Evolutionary conservation across 2,888 invertebrate genomes (phyloP), one percentile per base, ranked within the genome.

Genomic region (Agonum fuliginosum): DNA sequence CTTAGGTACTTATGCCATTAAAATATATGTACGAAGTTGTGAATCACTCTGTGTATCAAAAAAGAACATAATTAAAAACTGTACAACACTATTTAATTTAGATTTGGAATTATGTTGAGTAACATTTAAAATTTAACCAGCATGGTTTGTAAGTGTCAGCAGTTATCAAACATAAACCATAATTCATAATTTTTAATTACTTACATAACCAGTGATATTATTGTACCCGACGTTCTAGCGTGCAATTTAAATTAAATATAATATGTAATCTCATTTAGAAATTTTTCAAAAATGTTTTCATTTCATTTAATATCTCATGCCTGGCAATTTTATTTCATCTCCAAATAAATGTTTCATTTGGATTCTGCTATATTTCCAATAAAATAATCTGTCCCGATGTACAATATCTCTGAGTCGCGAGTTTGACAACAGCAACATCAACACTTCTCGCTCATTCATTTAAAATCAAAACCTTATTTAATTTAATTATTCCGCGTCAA

Each of bases 401-500:
- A 17, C n/a, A 46, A 2, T 43, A 74, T 62, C 20, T 74, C 46
- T 19, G 41, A 27, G n/a, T n/a, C 12, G 74, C 65, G 3, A 74
- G 30, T 6, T 43, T 65, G 3, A 46, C 43, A 20, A 74, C 22
- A 14, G 74, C 62, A 17, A 5, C 65, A 14, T 74, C 74, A 30
- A 74, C 65, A 74, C 46, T 46, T 65, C 48, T 10, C 46, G 8
- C 6, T 41, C 74, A 22, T 62, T 74, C 65, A 74, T 74, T 65
- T 74, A 3, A 14, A 43, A 14, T 46, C 37, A 10, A 19, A 17
- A 37, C n/a, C 37, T 37, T 12, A 1, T 46, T 46, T 51, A 20
- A 22, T 51, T 51, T 8, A 51, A 51, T 51, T 51, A 22, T 51
- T 51, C 22, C 12, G 10, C 22, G 0, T 4, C 14, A 46, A 17